Base-by-base conservation (phyloP, 2,113 vertebrate species). In the Neodon shergylaensis region DNA sequence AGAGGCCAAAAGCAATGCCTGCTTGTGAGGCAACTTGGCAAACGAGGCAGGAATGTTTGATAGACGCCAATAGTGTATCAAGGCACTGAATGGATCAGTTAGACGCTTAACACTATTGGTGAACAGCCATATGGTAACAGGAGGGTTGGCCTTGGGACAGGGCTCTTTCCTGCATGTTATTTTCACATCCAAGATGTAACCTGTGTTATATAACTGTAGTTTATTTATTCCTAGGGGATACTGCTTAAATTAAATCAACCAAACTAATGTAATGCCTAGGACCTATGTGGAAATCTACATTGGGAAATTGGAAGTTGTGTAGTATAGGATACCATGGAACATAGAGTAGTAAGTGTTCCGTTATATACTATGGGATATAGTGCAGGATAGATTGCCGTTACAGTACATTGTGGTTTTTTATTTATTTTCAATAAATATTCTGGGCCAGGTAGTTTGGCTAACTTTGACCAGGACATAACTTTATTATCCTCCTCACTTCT, bases 161-260 rank as follows among this genome's bases (percentile, higher is more conserved):
- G n/a, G 39, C 17, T 66, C 73, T 84, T 70, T 92, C 90, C 21
- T 70, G 9, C 36, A 24, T n/a, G 73, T 12, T 33, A 70, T 87
- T 94, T 95, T 88, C 39, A 49, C 85, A 28, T 49, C n/a, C 47
- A 88, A 92, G 68, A 73, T 44, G 70, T 4, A 77, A 44, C n/a
- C 66, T 90, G 31, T 88, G 7, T 90, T 86, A 65, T 61, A 33
- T 28, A 81, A 84, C 10, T 58, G 7, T 1, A 86, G 36, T 63
- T 96, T 89, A 82, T 84, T 95, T 89, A 82, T 79, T 95, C 42
- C 76, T 81, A 82, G 39, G 88, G 47, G 58, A 61, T 92, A 72
- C 83, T 70, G 65, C 22, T 94, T 54, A 87, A 86, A 8, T 76
- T 77, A 39, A 52, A 77, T 81, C 92, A 83, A 1, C 87, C 31